Base-by-base conservation (phyloP, 2,797 vertebrate genomes). In the Anas bernieri region DNA sequence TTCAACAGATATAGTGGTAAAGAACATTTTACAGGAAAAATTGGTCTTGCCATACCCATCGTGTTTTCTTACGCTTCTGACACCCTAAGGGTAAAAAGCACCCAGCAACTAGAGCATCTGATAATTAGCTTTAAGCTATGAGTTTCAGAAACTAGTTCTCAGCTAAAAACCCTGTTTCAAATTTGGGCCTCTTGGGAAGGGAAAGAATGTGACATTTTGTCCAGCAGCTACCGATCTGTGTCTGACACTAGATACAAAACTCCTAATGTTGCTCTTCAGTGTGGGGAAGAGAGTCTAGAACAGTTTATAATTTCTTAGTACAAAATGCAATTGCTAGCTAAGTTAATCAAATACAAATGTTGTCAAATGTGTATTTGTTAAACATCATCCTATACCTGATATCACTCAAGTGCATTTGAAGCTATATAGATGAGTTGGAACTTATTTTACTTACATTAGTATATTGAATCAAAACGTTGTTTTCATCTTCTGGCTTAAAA, bases 401-500 rank as follows among this genome's bases (percentile, higher is more conserved):
- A 70, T 31, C 15, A 72, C 23, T 30, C 30, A 13, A 2, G 23
- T 59, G 74, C 86, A 39, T 63, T 87, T 86, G 56, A 92, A 82
- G 78, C 30, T 17, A 82, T 59, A 83, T 9, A 20, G 92, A 75
- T 58, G 63, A 83, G 86, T 52, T 43, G 43, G 31, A 76, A 84
- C 48, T 89, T 86, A 6, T 72, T 78, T 92, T 96, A 98, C 99
- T 98, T 98, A 99, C 99, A 86, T 98, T 98, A 80, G 99, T 99
- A 97, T 99, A 99, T 62, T 99, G 99, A 97, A 99, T 99, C 98
- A 99, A 98, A 97, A 99, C 99, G 85, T 99, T 99, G 97, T 99
- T 99, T 97, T 99, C 99, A 87, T 99, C 99, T 97, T 99, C 99
- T 46, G 99, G 99, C 93, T 98, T 99, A 98, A 99, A 99, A 98